Evolutionary conservation across 2,113 vertebrate genomes (phyloP).

Genomic region (Gymnorhina tibicen): DNA sequence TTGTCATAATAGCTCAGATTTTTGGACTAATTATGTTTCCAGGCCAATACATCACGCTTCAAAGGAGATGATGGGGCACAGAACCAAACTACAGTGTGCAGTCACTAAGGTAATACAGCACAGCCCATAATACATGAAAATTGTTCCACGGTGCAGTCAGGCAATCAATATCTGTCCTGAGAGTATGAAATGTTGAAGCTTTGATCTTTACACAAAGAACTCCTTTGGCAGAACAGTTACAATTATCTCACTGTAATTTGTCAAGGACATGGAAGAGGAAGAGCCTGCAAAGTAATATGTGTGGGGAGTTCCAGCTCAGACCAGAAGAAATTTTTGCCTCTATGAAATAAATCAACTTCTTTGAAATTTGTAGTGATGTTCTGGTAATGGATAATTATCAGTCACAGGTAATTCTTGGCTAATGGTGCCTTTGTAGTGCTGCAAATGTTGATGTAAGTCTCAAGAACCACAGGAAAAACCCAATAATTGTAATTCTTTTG

Average conservation of each 20-base stretch:
- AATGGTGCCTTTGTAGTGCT: neutral
- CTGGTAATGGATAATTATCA: slow-evolving; percentile 1
- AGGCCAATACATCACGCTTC: neutral
- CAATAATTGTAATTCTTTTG: slow-evolving; percentile 3
- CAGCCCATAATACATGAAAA: neutral
- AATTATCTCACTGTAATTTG: neutral
- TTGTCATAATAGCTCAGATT: neutral
- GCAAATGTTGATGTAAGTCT: neutral
- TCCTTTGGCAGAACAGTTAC: neutral
- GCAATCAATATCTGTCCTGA: neutral
- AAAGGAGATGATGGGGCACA: neutral
- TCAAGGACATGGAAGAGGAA: neutral
- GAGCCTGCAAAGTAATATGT: neutral
- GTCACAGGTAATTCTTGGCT: neutral
- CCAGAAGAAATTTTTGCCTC: neutral
- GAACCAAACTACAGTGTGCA: neutral
- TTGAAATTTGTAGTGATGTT: neutral
- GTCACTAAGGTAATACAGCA: neutral
- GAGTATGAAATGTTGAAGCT: slow-evolving; percentile 26
- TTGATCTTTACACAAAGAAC: slow-evolving; percentile 30
- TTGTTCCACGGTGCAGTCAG: neutral
- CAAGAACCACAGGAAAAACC: neutral
- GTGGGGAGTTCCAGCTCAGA: neutral
- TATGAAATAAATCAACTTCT: neutral
- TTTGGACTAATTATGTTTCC: neutral